Percentiles rank a stretch among this genome's conserved stretches.
These are phyloP conservation scores for Candoia aspera DNA, from an alignment of 2,113 vertebrate genomes.

Conservation along the genomic window DNA sequence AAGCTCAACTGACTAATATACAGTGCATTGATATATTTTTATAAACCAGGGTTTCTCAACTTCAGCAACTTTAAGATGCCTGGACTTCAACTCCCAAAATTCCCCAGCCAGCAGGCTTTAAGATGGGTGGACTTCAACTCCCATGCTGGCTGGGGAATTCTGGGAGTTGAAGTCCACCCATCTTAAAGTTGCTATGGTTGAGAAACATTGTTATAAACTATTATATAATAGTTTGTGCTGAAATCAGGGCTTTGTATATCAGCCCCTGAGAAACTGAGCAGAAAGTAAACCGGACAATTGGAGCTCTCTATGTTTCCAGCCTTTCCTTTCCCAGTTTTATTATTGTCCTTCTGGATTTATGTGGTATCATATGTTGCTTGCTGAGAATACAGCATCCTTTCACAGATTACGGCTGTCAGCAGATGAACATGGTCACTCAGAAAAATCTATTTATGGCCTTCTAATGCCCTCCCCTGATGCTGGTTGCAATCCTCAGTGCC, in stretches of 20 bases:
- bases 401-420: constrained; percentile 5
- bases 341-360: accelerated
- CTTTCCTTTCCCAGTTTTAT: too few relatives aligned
- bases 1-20: too few relatives aligned
- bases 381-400: not conserved
- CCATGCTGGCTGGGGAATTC: not conserved
- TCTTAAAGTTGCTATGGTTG: not conserved
- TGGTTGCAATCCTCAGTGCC: not conserved
- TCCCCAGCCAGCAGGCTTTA: not conserved
- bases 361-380: not conserved
- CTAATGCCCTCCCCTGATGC: not conserved
- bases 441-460: constrained; percentile 29
- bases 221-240: not conserved
- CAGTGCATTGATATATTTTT: too few relatives aligned
- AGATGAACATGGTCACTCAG: constrained; percentile 15
- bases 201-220: not conserved
- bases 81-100: too few relatives aligned
- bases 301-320: not conserved
- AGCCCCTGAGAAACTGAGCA: accelerated
- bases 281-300: too few relatives aligned
- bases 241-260: not conserved
- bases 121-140: not conserved
- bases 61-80: too few relatives aligned
- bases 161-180: not conserved
- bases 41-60: too few relatives aligned